Conservation (phyloP, 30 jellyfish, hydroid and myxozoan species). For the Aurelia sp. region DNA sequence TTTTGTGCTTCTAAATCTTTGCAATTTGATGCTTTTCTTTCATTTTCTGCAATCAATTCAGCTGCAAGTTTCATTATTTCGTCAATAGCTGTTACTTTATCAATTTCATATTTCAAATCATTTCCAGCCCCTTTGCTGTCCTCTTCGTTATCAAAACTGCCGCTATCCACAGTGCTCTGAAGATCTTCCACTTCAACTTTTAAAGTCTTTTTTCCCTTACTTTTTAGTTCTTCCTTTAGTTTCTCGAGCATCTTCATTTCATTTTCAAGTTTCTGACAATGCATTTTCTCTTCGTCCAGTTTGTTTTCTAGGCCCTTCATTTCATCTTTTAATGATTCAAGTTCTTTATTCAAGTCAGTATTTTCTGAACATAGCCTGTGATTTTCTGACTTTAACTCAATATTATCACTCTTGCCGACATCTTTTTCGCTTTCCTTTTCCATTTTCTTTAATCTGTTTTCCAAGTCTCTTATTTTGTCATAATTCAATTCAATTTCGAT, state of each 20-base stretch:
- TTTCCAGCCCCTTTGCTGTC: neutral
- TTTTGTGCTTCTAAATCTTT: constrained; percentile 27
- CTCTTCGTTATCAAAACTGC: neutral
- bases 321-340: too few species aligned
- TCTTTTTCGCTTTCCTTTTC: neutral
- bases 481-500: constrained; percentile 14
- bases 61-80: constrained; percentile 67
- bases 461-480: constrained; percentile 10
- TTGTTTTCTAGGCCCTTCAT: neutral
- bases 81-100: constrained; percentile 48
- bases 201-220: constrained; percentile 35
- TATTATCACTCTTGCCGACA: too few species aligned
- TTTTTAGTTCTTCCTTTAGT: constrained; percentile 30
- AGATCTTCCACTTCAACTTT: constrained; percentile 35
- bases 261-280: neutral
- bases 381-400: too few species aligned
- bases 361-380: too few species aligned
- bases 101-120: constrained; percentile 57
- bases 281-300: constrained; percentile 9
- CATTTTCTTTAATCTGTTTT: neutral
- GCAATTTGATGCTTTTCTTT: constrained; percentile 11
- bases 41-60: constrained; percentile 53
- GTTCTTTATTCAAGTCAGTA: too few species aligned
- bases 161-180: constrained; percentile 22
- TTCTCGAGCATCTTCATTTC: constrained; percentile 8